These are phyloP conservation scores for Ferrisia virgata DNA, from an alignment of 2,888 invertebrate genomes.

Conservation along the genomic window DNA sequence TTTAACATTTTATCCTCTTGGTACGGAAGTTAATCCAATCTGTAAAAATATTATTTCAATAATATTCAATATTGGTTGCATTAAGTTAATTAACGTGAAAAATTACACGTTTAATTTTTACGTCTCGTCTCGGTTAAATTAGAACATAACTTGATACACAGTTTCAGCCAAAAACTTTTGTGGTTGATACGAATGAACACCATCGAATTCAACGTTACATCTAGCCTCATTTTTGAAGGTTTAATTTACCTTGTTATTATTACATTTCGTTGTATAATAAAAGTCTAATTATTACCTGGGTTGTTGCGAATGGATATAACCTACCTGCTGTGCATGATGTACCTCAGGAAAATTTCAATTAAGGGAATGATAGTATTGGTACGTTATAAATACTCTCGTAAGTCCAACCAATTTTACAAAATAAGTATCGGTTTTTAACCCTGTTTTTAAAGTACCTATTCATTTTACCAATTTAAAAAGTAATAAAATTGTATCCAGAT, in stretches of 20 bases:
- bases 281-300: not conserved
- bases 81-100: not conserved
- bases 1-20: constrained; percentile 23
- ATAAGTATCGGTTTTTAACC: too few species aligned
- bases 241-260: not conserved
- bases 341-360: too few species aligned
- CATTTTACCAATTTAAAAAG: too few species aligned
- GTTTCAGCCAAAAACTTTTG: not conserved
- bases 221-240: not conserved
- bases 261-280: not conserved
- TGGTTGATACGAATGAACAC: not conserved
- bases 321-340: too few species aligned
- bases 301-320: too few species aligned
- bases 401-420: too few species aligned
- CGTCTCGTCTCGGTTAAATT: not conserved
- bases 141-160: not conserved
- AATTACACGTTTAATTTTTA: not conserved
- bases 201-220: not conserved
- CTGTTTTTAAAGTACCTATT: too few species aligned
- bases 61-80: not conserved
- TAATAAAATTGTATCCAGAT: too few species aligned
- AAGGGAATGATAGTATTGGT: too few species aligned
- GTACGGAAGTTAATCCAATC: constrained; percentile 40
- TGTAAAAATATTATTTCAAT: not conserved
- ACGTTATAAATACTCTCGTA: too few species aligned